Evolutionary conservation across 2,888 invertebrate species (phyloP), one percentile per base, ranked within the genome.

Genomic region (Hedychridium roseum): DNA sequence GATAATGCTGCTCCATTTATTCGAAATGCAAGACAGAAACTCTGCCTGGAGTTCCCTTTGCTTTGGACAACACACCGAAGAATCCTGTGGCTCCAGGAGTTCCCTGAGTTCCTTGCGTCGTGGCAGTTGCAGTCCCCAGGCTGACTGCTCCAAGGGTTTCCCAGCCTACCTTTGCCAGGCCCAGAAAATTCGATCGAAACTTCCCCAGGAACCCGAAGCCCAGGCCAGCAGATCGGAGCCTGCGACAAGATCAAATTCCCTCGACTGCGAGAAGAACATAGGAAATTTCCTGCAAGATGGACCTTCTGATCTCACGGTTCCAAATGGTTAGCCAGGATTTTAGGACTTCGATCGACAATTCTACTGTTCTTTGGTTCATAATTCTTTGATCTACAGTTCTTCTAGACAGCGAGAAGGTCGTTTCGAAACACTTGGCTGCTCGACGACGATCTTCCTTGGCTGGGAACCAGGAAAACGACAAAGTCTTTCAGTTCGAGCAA

Each of bases 1-100:
- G 64, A 80, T 86, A 30, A 83, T 85, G 80, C 69, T 88, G 36
- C 74, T 86, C 42, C 84, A 84, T 54, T 73, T 86, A 35, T 81
- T 86, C 49, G 82, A 83, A 54, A 78, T 80, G 66, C 80, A 80
- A 50, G 79, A 81, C 50, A 71, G 74, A 14, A 78, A 77, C 44
- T 67, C 71, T 6, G 60, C 70, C 6, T 74, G 72, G 72, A 60
- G 67, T 7, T 68, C 76, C 5, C 41, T 73, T n/a, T 70, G 68
- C 20, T 58, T 71, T 16, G 70, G 73, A 27, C 70, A 71, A 39
- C 62, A 60, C 38, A 47, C 65, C 2, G 70, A 76, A 2, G 71
- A 73, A n/a, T 52, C 42, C 2, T 57, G 60, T 7, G 69, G 68
- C 3, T 41, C 63, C 1, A 58, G 57, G 40, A 60, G 53, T n/a